These are phyloP conservation scores for Sphinx pinastri DNA, from an alignment of 2,888 invertebrate genomes.

Conservation along the genomic window DNA sequence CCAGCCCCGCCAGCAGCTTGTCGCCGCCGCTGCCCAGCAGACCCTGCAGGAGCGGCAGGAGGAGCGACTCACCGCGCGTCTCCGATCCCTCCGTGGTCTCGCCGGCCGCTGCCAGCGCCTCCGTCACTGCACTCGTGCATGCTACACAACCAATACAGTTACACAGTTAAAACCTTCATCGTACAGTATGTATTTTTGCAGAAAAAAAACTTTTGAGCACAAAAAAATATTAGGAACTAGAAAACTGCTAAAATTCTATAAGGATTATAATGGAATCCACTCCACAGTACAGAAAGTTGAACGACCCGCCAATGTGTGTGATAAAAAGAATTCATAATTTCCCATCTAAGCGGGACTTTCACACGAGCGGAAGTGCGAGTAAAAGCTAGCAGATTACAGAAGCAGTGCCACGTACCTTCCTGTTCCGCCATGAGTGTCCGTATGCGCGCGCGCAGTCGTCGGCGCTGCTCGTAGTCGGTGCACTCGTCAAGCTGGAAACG, in stretches of 20 bases:
- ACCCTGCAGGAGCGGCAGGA: conserved; percentile 87
- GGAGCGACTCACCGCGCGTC: conserved; percentile 90
- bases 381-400: not conserved
- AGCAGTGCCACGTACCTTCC: conserved; percentile 86
- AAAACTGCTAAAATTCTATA: no score
- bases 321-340: no score
- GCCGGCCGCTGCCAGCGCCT: conserved; percentile 71
- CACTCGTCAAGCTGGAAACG: conserved; percentile 89
- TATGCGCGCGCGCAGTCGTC: conserved; percentile 91
- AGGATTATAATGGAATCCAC: no score
- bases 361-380: no score
- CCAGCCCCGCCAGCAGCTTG: conserved; percentile 71
- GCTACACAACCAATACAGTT: conserved; percentile 49
- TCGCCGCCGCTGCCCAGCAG: conserved; percentile 83
- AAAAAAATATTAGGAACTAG: not conserved
- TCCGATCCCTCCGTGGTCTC: conserved; percentile 52
- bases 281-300: no score
- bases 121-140: conserved; percentile 76
- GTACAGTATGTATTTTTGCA: no score
- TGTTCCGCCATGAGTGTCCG: conserved; percentile 93
- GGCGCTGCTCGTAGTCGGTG: conserved; percentile 94
- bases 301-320: no score
- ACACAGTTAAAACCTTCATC: not conserved
- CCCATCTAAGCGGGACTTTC: no score
- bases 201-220: not conserved